Evolutionary conservation across 2,888 invertebrate species (phyloP), one percentile per base, ranked within the genome.

Genomic region (Nysson spinosus): DNA sequence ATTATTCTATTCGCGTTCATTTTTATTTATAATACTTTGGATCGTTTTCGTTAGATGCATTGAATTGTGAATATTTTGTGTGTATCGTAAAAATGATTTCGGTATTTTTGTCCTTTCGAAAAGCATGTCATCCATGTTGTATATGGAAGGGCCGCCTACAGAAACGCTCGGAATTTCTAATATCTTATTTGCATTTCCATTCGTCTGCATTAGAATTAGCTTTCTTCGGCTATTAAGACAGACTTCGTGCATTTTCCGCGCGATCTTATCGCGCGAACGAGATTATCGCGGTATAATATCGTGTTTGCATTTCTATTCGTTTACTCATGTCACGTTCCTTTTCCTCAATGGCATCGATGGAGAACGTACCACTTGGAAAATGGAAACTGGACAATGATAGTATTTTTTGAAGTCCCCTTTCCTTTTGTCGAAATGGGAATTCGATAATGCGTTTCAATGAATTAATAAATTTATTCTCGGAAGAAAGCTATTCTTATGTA

Each of bases 401-500:
- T 17, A 19, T 44, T 19, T 17, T 9, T 17, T 19, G 30, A 35
- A 12, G 35, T 30, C 37, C 19, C 37, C 28, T n/a, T 16, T 30
- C 16, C 34, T 16, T 22, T 4, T 9, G 11, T n/a, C 9, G 28
- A 22, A 32, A 40, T 9, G 40, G 37, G 20, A 7, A 20, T 22
- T 14, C 7, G 4, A 17, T 39, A 47, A 47, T 11, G 42, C 20
- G 17, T 32, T 19, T 17, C 12, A 40, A 26, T 32, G 12, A 22
- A 19, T 47, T 40, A 34, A 40, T 47, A 56, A 56, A 56, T 56
- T 56, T 56, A 56, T 56, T 56, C 49, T 34, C 37, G 20, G 42
- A 28, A 32, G 16, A 16, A 30, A 46, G 12, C 39, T 26, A 40
- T 17, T 49, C 39, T 56, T 49, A 56, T 49, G 56, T 49, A 56